Percentiles rank a stretch among this genome's conserved stretches.
These are phyloP conservation scores for Drosophila atripex DNA, from an alignment of 2,888 invertebrate species.

Conservation along the genomic window DNA sequence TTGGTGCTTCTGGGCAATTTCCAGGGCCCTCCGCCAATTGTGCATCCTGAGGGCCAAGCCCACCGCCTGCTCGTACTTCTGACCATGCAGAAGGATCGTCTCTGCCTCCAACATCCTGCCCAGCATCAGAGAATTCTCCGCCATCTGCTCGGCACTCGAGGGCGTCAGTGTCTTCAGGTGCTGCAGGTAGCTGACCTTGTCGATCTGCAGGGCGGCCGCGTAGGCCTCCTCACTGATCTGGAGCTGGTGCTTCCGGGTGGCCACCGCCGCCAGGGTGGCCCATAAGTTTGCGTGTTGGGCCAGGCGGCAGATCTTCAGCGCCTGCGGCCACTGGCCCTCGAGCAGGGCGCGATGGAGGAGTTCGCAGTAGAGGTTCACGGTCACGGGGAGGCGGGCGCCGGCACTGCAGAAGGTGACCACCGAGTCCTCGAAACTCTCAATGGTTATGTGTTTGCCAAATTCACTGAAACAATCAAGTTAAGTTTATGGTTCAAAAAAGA, in stretches of 20 bases:
- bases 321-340: constrained; percentile 92
- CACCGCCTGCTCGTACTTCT: constrained; percentile 80
- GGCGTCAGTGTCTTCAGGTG: constrained; percentile 88
- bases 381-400: constrained; percentile 89
- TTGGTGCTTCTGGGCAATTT: constrained; percentile 81
- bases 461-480: constrained; percentile 86
- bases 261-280: constrained; percentile 96
- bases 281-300: constrained; percentile 89
- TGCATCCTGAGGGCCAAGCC: constrained; percentile 82
- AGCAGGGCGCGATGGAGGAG: constrained; percentile 89
- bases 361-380: constrained; percentile 83
- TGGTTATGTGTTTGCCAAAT: constrained; percentile 92
- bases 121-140: constrained; percentile 83
- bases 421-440: constrained; percentile 92
- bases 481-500: background rate
- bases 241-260: constrained; percentile 93
- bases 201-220: constrained; percentile 93
- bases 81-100: constrained; percentile 83
- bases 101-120: constrained; percentile 83
- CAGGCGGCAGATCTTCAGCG: constrained; percentile 89
- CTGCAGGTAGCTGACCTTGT: constrained; percentile 94
- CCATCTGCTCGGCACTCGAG: constrained; percentile 83
- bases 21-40: constrained; percentile 82
- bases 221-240: constrained; percentile 97
- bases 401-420: constrained; percentile 93